phyloP scores from a whole-genome alignment of 2,888 invertebrate species.

The Agriopis marginaria region DNA sequence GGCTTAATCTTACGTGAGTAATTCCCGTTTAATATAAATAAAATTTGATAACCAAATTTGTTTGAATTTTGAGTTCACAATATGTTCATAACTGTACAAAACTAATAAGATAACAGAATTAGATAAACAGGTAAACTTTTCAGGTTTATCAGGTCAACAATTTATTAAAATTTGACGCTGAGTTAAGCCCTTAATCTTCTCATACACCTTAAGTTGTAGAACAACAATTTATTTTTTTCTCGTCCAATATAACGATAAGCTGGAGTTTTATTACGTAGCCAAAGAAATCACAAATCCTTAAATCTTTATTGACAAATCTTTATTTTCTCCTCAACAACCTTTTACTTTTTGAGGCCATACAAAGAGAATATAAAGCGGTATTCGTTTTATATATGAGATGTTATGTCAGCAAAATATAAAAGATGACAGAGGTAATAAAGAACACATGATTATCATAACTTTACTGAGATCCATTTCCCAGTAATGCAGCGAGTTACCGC shows the following conservation, averaged over 20 bases:
- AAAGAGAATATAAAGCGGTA: constrained; percentile 9
- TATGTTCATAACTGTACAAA: no score
- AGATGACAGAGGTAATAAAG: constrained; percentile 6
- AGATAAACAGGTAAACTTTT: no score
- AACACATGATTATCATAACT: constrained; percentile 1
- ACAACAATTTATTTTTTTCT: constrained; percentile 24
- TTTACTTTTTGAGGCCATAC: constrained; percentile 18
- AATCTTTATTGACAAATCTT: constrained; percentile 37
- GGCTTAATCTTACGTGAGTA: no score
- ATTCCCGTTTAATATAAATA: no score
- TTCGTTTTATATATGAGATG: constrained; percentile 7
- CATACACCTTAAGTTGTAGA: constrained; percentile 12
- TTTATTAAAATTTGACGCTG: no score
- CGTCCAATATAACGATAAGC: constrained; percentile 20
- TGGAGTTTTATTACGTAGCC: constrained; percentile 20
- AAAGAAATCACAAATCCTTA: constrained; percentile 24
- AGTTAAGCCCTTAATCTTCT: constrained; percentile 25
- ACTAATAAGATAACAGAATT: no score
- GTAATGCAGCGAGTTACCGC: not conserved
- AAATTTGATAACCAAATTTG: no score
- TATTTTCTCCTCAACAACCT: constrained; percentile 25
- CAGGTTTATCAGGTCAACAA: no score
- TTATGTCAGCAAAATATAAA: constrained; percentile 6
- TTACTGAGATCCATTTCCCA: constrained; percentile 1
- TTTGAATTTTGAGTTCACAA: no score